A percentile compares a stretch with the other conserved stretches of the same genome.
phyloP scores from a whole-genome alignment of 2,113 vertebrate genomes.

The Actenoides hombroni region DNA sequence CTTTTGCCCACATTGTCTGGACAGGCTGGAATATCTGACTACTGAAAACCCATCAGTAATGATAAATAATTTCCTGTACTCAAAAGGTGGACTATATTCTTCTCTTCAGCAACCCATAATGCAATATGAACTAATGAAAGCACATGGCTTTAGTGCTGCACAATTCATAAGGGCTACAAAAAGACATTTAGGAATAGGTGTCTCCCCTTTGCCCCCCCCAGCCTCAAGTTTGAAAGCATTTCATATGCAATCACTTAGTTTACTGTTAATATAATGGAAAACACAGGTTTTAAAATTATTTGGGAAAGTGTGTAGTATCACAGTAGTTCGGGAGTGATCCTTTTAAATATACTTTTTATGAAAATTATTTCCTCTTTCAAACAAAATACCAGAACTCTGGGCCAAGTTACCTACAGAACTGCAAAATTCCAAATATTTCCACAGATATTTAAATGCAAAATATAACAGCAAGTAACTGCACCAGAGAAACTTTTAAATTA shows the following conservation, averaged over 20 bases:
- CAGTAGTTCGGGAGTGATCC: background rate
- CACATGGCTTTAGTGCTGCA: background rate
- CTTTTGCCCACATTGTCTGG: background rate
- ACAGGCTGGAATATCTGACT: background rate
- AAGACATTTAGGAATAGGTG: background rate
- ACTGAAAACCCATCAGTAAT: background rate
- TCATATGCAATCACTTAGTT: background rate
- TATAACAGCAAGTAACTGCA: background rate
- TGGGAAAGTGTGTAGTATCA: background rate
- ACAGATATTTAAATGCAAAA: background rate
- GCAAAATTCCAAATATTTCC: background rate
- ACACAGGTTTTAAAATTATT: background rate
- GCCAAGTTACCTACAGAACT: background rate
- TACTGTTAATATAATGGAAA: background rate
- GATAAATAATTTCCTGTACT: background rate
- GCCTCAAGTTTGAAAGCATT: background rate
- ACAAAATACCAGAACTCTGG: background rate
- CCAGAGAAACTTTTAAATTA: background rate
- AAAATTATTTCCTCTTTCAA: background rate
- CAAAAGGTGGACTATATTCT: background rate
- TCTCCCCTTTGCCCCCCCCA: background rate
- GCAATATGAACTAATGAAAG: background rate
- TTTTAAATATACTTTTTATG: fast-evolving
- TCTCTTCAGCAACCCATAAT: background rate
- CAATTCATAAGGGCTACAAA: background rate